Evolutionary conservation across 2,888 invertebrate genomes (phyloP).

Genomic region (Dryocosmus kuriphilus): DNA sequence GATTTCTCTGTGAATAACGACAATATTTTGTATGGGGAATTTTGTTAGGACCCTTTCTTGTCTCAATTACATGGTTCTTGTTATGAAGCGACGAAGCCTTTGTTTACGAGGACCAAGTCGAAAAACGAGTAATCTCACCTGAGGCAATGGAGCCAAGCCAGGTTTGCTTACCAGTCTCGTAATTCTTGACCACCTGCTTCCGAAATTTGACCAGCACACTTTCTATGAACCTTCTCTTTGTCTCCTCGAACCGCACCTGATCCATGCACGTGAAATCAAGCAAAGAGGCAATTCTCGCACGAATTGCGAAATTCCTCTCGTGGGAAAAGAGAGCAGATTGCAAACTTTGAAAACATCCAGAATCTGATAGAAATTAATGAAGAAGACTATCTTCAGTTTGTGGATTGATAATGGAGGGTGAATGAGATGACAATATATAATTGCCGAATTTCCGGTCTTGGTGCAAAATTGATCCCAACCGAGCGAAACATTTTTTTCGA

Average conservation of each 20-base stretch:
- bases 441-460: constrained; percentile 8
- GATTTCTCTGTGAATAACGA: no score
- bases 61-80: neutral
- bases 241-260: constrained; percentile 27
- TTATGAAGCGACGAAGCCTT: constrained; percentile 11
- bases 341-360: neutral
- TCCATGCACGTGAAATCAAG: constrained; percentile 8
- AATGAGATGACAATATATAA: neutral
- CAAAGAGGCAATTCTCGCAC: constrained; percentile 26
- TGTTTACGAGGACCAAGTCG: constrained; percentile 18
- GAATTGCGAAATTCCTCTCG: constrained; percentile 15
- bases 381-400: neutral
- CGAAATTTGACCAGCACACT: constrained; percentile 48
- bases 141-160: constrained; percentile 47
- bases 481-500: neutral
- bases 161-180: constrained; percentile 47
- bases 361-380: neutral
- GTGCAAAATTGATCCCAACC: neutral
- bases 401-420: neutral
- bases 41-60: neutral
- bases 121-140: constrained; percentile 48
- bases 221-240: constrained; percentile 44
- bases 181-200: constrained; percentile 51
- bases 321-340: constrained; percentile 14
- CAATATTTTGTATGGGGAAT: neutral